Evolutionary conservation across 2,888 invertebrate species (phyloP).

Genomic region (Sylvicola cinctus): DNA sequence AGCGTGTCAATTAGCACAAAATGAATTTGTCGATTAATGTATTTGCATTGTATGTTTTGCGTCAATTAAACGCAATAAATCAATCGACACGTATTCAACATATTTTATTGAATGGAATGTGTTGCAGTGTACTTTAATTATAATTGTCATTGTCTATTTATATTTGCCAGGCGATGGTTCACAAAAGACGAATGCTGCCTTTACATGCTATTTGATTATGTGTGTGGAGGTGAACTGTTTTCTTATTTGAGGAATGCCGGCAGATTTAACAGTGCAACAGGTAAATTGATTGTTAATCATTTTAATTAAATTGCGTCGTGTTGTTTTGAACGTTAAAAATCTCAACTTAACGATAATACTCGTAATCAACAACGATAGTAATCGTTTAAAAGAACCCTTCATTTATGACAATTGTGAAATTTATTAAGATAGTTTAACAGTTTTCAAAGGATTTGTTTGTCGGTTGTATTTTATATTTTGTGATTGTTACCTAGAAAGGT

Average conservation of each 20-base stretch:
- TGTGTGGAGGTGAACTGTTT: conserved; percentile 92
- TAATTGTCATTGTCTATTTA: conserved; percentile 6
- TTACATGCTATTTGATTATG: conserved; percentile 95
- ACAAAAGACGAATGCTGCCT: conserved; percentile 76
- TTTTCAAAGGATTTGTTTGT: too few species aligned
- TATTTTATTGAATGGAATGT: not conserved
- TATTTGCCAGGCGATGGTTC: conserved; percentile 61
- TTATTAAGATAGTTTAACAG: too few species aligned
- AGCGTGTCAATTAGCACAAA: not conserved
- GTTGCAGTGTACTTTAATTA: not conserved
- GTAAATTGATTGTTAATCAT: conserved; percentile 22
- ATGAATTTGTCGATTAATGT: not conserved
- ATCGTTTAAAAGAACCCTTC: too few species aligned
- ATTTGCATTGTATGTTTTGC: not conserved
- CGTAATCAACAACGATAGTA: too few species aligned
- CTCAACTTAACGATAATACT: too few species aligned
- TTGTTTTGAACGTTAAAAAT: too few species aligned
- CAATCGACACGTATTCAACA: not conserved
- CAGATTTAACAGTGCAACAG: conserved; percentile 65
- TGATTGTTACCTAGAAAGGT: too few species aligned
- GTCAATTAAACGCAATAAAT: too few species aligned
- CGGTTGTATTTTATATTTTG: too few species aligned
- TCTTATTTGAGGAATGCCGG: conserved; percentile 86
- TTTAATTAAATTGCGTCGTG: too few species aligned
- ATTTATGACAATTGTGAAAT: too few species aligned